phyloP scores from a whole-genome alignment of 1,140 invertebrate species.

The Trachymyrmex septentrionalis region DNA sequence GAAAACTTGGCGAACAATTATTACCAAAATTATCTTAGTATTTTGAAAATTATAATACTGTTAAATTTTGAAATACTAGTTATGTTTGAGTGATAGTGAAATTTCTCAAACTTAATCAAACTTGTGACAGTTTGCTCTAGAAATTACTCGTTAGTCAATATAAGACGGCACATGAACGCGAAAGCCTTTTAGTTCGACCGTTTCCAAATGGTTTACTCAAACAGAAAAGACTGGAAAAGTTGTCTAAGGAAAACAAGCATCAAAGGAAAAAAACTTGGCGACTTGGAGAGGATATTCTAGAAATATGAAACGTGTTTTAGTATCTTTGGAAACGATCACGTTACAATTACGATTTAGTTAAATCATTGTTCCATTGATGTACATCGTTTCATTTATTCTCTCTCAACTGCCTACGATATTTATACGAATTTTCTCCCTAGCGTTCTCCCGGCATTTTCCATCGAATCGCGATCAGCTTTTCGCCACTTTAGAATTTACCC shows the following conservation, averaged over 20 bases:
- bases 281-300: conserved; percentile 1
- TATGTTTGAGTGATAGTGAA: not conserved
- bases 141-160: conserved; percentile 4
- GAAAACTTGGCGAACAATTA: not conserved
- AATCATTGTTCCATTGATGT: not conserved
- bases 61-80: not conserved
- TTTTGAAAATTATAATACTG: not conserved
- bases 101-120: not conserved
- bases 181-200: conserved; percentile 13
- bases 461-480: conserved; percentile 56
- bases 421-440: conserved; percentile 31
- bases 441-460: conserved; percentile 16
- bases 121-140: not conserved
- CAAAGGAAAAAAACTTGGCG: not conserved
- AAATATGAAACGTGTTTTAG: conserved; percentile 12
- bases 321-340: conserved; percentile 3
- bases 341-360: not conserved
- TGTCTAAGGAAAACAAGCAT: not conserved
- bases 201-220: conserved; percentile 47
- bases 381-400: not conserved
- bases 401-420: conserved; percentile 16
- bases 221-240: not conserved
- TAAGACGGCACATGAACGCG: not conserved
- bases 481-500: conserved; percentile 71
- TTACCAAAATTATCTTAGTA: not conserved